Conservation (phyloP, 1,140 invertebrate genomes). For the Drosophila quadrilineata region DNA sequence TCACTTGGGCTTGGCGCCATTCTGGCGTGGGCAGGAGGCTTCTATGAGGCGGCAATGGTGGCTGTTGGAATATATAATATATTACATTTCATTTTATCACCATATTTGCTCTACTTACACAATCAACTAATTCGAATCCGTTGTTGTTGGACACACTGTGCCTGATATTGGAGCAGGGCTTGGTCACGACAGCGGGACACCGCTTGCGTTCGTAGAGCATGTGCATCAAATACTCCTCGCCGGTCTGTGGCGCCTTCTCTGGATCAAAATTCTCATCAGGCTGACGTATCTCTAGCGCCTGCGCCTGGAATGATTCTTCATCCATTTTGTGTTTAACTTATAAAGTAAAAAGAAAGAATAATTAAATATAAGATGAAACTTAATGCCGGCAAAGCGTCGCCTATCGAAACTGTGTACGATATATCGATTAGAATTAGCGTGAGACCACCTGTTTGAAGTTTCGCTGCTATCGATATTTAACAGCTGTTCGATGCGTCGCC, state of each 20-base stretch:
- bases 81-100: not conserved
- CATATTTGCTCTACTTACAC: conserved; percentile 17
- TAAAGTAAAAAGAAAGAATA: not conserved
- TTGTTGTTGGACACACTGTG: conserved; percentile 8
- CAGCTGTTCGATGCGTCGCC: no score
- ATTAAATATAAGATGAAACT: not conserved
- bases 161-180: conserved; percentile 44
- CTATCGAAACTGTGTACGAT: not conserved
- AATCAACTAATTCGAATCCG: conserved; percentile 14
- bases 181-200: conserved; percentile 70
- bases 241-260: conserved; percentile 49
- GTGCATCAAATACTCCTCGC: conserved; percentile 73
- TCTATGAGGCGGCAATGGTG: conserved; percentile 30
- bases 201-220: conserved; percentile 73
- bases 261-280: conserved; percentile 70
- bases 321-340: conserved; percentile 36
- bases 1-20: conserved; percentile 60
- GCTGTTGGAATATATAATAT: conserved; percentile 9
- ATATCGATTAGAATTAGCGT: not conserved
- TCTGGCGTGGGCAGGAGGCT: conserved; percentile 61
- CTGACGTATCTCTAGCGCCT: conserved; percentile 69
- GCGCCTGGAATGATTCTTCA: conserved; percentile 65
- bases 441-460: no score
- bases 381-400: conserved; percentile 10
- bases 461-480: conserved; percentile 7